Evolutionary conservation across 2,797 vertebrate species (phyloP).

Genomic region (Trachops cirrhosus): DNA sequence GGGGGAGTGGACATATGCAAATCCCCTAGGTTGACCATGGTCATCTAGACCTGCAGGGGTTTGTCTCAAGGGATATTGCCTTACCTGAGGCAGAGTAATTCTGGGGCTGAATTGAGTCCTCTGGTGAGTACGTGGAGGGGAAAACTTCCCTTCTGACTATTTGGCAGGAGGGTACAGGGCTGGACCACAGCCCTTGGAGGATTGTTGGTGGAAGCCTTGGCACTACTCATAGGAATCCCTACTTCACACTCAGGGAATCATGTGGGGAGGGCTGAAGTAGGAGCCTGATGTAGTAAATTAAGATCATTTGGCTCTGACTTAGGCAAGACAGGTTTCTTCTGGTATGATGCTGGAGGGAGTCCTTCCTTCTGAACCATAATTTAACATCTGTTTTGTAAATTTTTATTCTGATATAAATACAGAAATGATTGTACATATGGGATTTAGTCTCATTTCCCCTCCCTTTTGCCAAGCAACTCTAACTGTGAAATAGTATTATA

Average conservation of each 20-base stretch:
- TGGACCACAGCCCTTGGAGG: too few relatives aligned
- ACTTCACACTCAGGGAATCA: too few relatives aligned
- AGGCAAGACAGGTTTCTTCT: neutral
- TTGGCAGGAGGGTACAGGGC: neutral
- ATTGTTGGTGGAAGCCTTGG: neutral
- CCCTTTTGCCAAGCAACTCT: neutral
- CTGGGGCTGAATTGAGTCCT: neutral
- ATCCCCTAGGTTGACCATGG: neutral
- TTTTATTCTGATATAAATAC: neutral
- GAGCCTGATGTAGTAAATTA: too few relatives aligned
- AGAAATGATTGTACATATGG: neutral
- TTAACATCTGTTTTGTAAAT: neutral
- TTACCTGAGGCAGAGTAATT: neutral
- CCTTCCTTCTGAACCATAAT: neutral
- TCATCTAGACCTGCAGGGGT: neutral
- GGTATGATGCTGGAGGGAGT: too few relatives aligned
- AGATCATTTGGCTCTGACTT: neutral
- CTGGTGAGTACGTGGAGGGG: neutral
- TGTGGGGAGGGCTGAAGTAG: too few relatives aligned
- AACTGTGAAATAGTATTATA: neutral
- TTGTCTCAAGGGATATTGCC: neutral
- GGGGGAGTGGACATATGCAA: rapidly evolving
- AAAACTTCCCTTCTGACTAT: too few relatives aligned
- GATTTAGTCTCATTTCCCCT: neutral
- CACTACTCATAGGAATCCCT: neutral